These are phyloP conservation scores for Morinoia aosen DNA, from an alignment of 2,888 invertebrate genomes.

Conservation along the genomic window DNA sequence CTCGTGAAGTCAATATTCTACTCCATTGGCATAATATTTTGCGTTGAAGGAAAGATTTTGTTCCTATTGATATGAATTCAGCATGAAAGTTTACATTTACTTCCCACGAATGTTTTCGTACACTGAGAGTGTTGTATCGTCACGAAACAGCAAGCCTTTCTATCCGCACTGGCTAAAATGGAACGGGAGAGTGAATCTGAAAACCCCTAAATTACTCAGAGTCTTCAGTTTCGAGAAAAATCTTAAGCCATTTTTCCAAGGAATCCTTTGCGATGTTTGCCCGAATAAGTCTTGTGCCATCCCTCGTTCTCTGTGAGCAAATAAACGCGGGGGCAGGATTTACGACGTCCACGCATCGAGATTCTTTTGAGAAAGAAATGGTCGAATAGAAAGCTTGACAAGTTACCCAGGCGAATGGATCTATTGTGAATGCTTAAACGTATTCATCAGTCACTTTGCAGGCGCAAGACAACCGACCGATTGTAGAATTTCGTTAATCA, in stretches of 20 bases:
- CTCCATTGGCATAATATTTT: too few species aligned
- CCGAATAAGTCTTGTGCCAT: neutral
- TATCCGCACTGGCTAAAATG: neutral
- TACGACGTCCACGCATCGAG: constrained; percentile 17
- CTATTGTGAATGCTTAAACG: neutral
- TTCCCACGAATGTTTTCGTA: neutral
- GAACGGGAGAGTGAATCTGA: neutral
- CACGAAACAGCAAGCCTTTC: neutral
- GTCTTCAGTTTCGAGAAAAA: neutral
- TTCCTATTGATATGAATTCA: too few species aligned
- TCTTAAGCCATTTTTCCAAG: neutral
- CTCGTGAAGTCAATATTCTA: too few species aligned
- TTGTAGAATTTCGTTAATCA: neutral
- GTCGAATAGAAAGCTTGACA: neutral
- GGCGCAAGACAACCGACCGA: neutral
- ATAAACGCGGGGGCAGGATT: constrained; percentile 10
- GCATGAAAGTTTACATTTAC: too few species aligned
- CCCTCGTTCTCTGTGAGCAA: neutral
- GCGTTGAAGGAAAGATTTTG: too few species aligned
- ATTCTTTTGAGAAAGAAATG: neutral
- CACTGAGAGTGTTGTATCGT: neutral
- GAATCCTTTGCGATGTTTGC: neutral
- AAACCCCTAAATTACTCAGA: neutral
- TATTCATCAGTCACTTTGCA: neutral
- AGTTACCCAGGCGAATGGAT: neutral